Conservation (phyloP, 2,113 vertebrate species). For the Bufo bufo region DNA sequence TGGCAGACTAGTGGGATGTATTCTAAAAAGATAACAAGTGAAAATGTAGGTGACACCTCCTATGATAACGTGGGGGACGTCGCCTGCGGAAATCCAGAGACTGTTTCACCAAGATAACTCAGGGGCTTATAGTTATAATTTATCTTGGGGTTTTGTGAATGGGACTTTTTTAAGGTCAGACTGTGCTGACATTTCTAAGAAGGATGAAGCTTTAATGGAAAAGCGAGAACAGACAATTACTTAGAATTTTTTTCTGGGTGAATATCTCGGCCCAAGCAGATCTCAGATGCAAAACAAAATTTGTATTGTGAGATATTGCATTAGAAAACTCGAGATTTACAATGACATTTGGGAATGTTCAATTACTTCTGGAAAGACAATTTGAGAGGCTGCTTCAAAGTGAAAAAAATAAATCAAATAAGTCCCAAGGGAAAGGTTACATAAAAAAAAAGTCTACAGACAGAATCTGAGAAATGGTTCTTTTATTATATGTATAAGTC, state of each 20-base stretch:
- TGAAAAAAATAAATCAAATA: conserved; percentile 34
- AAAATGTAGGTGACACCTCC: no score
- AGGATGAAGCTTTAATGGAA: neutral
- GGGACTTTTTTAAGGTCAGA: neutral
- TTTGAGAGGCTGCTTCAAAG: conserved; percentile 35
- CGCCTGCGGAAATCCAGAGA: neutral
- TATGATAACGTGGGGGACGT: neutral
- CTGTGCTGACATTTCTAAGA: neutral
- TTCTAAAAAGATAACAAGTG: no score
- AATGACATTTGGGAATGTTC: conserved; percentile 44
- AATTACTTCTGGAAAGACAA: conserved; percentile 41
- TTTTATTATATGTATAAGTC: conserved; percentile 24
- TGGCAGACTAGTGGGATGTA: no score
- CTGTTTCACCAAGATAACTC: neutral
- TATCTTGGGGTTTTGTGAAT: neutral
- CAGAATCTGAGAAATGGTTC: conserved; percentile 23
- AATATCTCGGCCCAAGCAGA: neutral
- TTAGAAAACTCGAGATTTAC: conserved; percentile 34
- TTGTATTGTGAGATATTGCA: conserved; percentile 37
- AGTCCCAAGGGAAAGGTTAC: conserved; percentile 40
- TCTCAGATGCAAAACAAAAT: neutral
- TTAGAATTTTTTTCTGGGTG: neutral
- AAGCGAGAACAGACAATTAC: neutral
- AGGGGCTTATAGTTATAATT: neutral
- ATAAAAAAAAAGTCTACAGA: conserved; percentile 9